Percentiles rank a stretch among this genome's conserved stretches.
Evolutionary conservation across 2,888 invertebrate genomes (phyloP).

Genomic region (Apantesis nais): DNA sequence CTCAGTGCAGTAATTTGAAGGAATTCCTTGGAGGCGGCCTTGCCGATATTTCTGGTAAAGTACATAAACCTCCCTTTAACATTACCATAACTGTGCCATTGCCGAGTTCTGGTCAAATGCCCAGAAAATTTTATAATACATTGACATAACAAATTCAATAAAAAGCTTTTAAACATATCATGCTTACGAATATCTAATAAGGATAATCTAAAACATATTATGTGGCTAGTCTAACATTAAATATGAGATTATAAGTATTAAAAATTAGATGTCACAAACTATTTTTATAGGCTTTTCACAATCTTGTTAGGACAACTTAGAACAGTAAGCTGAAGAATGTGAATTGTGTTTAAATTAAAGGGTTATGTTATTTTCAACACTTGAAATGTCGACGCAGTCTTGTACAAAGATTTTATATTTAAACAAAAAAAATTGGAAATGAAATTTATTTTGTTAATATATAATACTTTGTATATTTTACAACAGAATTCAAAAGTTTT

Average conservation of each 20-base stretch:
- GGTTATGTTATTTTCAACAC: too few species aligned
- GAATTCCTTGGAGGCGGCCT: conserved; percentile 45
- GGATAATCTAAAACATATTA: background rate
- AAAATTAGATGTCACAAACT: too few species aligned
- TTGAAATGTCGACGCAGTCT: background rate
- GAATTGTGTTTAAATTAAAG: too few species aligned
- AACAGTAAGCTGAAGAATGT: too few species aligned
- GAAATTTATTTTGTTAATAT: too few species aligned
- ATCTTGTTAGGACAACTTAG: too few species aligned
- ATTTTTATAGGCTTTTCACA: too few species aligned
- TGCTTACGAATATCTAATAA: background rate
- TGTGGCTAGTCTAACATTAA: too few species aligned
- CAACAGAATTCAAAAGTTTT: conserved; percentile 1
- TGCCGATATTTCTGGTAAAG: conserved; percentile 40
- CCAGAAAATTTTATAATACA: conserved; percentile 28
- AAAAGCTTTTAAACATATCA: conserved; percentile 10
- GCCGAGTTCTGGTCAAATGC: conserved; percentile 39
- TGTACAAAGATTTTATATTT: background rate
- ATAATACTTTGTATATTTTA: background rate
- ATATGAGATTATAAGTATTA: too few species aligned
- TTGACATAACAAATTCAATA: conserved; percentile 27
- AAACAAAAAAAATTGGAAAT: too few species aligned
- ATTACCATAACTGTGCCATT: conserved; percentile 43
- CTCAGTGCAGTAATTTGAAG: conserved; percentile 44
- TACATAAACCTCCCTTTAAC: conserved; percentile 36